Evolutionary conservation across 2,888 invertebrate species (phyloP).

Genomic region (Globia sparganii): DNA sequence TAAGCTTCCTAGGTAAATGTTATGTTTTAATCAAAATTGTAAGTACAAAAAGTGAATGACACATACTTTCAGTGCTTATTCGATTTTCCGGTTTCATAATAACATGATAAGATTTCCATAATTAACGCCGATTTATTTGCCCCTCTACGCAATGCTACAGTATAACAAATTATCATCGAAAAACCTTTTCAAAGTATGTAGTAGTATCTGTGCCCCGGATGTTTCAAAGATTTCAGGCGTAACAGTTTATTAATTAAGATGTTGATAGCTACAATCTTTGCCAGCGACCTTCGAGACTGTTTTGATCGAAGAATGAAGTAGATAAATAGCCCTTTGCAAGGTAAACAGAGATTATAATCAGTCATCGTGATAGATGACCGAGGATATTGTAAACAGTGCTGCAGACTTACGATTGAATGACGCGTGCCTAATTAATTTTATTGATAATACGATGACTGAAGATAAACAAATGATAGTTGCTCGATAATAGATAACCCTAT

Average conservation of each 20-base stretch:
- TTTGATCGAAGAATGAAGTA: conserved; percentile 44
- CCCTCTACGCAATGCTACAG: not conserved
- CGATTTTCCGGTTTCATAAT: not conserved
- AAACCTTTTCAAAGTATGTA: not conserved
- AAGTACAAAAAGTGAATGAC: no score
- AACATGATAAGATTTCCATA: not conserved
- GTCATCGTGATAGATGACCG: conserved; percentile 43
- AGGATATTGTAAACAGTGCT: conserved; percentile 16
- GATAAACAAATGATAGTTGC: conserved; percentile 15
- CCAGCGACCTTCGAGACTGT: conserved; percentile 39
- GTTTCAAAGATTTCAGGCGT: conserved; percentile 5
- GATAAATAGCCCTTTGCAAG: conserved; percentile 43
- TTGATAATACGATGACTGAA: conserved; percentile 11
- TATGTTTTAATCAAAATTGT: no score
- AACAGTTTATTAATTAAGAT: conserved; percentile 41
- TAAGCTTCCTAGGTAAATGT: not conserved
- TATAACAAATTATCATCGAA: not conserved
- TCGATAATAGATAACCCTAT: not conserved
- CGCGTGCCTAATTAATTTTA: conserved; percentile 28
- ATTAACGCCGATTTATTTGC: not conserved
- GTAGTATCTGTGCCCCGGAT: not conserved
- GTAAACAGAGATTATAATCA: conserved; percentile 37
- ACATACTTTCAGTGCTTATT: no score
- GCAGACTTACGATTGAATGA: conserved; percentile 2
- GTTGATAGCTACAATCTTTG: conserved; percentile 54